Base-by-base conservation (phyloP, 1,140 invertebrate genomes). In the Eufriesea mexicana region DNA sequence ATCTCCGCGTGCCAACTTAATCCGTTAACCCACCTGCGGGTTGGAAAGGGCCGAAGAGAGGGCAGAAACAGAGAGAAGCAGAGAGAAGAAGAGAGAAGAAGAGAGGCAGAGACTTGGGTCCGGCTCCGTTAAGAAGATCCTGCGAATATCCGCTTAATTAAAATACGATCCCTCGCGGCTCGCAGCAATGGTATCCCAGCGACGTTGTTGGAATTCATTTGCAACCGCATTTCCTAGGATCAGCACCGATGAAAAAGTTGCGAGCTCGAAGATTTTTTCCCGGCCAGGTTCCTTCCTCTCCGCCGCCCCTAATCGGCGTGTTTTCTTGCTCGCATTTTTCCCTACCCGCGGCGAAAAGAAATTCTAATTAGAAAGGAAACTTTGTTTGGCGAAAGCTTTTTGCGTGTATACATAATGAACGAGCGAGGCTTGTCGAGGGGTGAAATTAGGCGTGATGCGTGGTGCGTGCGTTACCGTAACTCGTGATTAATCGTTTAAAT, bases 1-100 rank as follows among this genome's bases (percentile, higher is more conserved):
- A 84, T 72, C 61, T 57, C 72, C 64, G 72, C 84, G 79, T 88
- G 72, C 76, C 87, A 80, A 84, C 71, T 76, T 88, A 88, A 89
- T 88, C 77, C 66, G 74, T 83, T 85, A 72, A 42, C 73, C 28
- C 23, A 51, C 76, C 74, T 28, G 25, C 62, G 23, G 45, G 16
- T 25, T 28, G 18, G 47, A 2, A 20, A 5, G 68, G 5, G 51
- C 12, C 35, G 5, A 20, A 20, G 20, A 7, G 12, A 42, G 2
- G 18, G 49, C 23, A 12, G 20, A 4, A n/a, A n/a, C n/a, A n/a
- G n/a, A 25, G 47, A 61, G 20, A 54, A 25, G 28, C 23, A 23
- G 35, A 54, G 72, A 81, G n/a, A n/a, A n/a, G n/a, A n/a, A n/a
- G n/a, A 42, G 2, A 18, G 49, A 35, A 12, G 20, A 4, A 25